Evolutionary conservation across 2,797 vertebrate species (phyloP).

Genomic region (Enteromius afrohamiltoni): DNA sequence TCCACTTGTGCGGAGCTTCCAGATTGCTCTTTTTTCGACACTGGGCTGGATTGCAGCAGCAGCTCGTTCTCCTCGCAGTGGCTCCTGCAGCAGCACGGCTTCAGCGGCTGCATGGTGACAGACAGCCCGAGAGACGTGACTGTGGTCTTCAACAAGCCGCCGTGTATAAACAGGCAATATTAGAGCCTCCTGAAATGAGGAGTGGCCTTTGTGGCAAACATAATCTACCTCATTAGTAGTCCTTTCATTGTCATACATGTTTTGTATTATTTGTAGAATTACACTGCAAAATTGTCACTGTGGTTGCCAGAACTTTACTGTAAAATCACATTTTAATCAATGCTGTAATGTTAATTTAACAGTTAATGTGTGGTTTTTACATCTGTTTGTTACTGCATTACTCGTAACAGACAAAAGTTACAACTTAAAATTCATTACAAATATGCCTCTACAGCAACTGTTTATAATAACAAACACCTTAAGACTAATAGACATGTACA

Average conservation of each 20-base stretch:
- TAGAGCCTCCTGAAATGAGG: conserved; percentile 25
- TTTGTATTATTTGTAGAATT: background rate
- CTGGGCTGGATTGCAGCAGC: conserved; percentile 18
- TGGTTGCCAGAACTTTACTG: background rate
- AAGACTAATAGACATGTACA: no score
- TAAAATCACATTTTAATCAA: background rate
- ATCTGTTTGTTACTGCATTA: background rate
- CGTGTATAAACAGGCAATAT: conserved; percentile 5
- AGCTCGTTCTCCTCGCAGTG: conserved; percentile 40
- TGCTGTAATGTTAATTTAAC: background rate
- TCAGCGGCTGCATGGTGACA: conserved; percentile 61
- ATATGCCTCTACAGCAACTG: background rate
- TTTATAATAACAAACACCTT: background rate
- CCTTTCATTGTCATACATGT: background rate
- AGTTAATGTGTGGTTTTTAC: background rate
- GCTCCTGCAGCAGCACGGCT: conserved; percentile 49
- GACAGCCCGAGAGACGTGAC: conserved; percentile 77
- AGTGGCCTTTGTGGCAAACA: conserved; percentile 11
- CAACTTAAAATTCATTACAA: background rate
- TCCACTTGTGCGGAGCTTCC: conserved; percentile 23
- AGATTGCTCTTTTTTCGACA: background rate
- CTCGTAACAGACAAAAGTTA: background rate
- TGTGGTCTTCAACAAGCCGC: conserved; percentile 68
- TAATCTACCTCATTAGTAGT: background rate
- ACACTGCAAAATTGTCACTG: background rate